phyloP scores from a whole-genome alignment of 2,888 invertebrate genomes.

The Drosophila suboccidentalis region DNA sequence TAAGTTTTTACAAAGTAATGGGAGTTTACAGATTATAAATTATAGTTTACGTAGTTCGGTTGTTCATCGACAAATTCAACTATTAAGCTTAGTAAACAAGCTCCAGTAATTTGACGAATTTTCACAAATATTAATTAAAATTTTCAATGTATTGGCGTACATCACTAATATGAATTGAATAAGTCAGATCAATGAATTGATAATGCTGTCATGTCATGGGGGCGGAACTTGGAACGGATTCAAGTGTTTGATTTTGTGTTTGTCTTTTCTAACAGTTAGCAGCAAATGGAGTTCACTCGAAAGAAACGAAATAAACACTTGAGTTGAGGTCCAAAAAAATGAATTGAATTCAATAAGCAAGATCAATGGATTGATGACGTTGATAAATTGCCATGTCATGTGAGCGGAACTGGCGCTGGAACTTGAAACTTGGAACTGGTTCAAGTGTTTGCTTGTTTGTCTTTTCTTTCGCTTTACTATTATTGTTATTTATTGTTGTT shows the following conservation, averaged over 20 bases:
- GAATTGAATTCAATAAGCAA: conserved; percentile 56
- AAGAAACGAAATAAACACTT: conserved; percentile 57
- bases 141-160: too few relatives aligned
- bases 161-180: neutral
- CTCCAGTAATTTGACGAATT: too few relatives aligned
- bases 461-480: conserved; percentile 30
- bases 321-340: conserved; percentile 64
- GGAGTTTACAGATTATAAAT: too few relatives aligned
- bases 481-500: conserved; percentile 18
- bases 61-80: too few relatives aligned
- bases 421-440: conserved; percentile 27
- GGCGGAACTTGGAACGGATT: conserved; percentile 50
- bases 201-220: conserved; percentile 63
- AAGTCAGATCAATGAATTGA: conserved; percentile 37
- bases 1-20: too few relatives aligned
- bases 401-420: conserved; percentile 61
- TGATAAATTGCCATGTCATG: conserved; percentile 68
- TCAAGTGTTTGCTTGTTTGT: conserved; percentile 34
- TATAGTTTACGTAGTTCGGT: too few relatives aligned
- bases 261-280: conserved; percentile 25
- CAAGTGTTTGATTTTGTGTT: conserved; percentile 28
- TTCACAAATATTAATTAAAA: too few relatives aligned
- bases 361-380: conserved; percentile 47
- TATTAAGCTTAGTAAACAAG: too few relatives aligned
- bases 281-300: conserved; percentile 21